Percentiles rank a stretch among this genome's conserved stretches.
Conservation (phyloP, 92 coral and sea anemone species). For the Bergia puertoricense region DNA sequence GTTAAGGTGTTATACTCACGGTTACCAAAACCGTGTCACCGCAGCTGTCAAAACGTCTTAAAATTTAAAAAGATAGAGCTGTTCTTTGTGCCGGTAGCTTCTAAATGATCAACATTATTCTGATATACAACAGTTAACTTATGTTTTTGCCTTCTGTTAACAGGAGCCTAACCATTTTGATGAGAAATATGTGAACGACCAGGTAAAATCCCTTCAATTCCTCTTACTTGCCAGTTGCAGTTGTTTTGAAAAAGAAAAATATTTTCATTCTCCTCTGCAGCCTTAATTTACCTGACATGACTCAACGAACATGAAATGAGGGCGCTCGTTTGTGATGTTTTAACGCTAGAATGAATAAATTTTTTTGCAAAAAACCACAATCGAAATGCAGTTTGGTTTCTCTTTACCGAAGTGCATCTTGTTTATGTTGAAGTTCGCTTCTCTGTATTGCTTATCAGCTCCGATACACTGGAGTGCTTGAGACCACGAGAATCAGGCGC, state of each 20-base stretch:
- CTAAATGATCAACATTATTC: too few species aligned
- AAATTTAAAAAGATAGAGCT: neutral
- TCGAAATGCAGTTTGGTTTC: neutral
- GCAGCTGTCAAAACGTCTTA: neutral
- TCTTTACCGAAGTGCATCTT: too few species aligned
- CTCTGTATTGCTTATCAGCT: constrained; percentile 41
- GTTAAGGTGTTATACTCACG: neutral
- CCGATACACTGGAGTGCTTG: constrained; percentile 83
- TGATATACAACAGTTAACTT: too few species aligned
- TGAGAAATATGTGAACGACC: constrained; percentile 69
- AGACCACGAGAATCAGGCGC: constrained; percentile 79
- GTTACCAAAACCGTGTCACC: too few species aligned
- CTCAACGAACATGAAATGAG: neutral
- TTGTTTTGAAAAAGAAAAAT: neutral
- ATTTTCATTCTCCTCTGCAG: neutral
- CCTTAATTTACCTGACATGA: neutral
- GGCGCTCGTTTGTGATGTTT: neutral
- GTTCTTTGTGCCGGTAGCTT: neutral
- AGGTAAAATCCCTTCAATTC: constrained; percentile 45
- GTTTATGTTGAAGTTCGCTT: neutral
- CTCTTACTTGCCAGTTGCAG: neutral
- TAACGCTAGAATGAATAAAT: neutral
- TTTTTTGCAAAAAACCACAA: neutral
- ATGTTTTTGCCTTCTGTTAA: neutral
- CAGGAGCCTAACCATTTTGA: constrained; percentile 69